Evolutionary conservation across 2,888 invertebrate species (phyloP), one percentile per base, ranked within the genome.

Genomic region (Lasioglossum malachurum): DNA sequence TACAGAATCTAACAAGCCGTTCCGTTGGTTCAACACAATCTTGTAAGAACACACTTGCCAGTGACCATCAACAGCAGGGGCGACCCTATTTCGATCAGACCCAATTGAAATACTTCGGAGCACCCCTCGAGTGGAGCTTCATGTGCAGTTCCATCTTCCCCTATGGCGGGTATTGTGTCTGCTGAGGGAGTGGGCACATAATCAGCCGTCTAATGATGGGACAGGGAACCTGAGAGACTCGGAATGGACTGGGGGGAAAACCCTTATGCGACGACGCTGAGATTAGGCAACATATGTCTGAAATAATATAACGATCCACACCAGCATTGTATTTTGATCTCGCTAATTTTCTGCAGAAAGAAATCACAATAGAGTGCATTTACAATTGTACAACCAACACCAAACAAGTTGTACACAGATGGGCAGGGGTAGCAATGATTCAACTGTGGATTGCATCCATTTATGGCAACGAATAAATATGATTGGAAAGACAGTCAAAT

Each of bases 1-100:
- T 31, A 64, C 16, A 31, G 31, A 31, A 64, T 64, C 64, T 31
- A 31, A 64, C 64, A 16, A 16, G 64, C 49, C 23, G 49, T 64
- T 64, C 49, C 49, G 49, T 64, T 64, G 64, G 64, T 64, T 64
- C 64, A 64, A 64, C 64, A 64, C 64, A 64, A 31, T 64, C 64
- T 64, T 64, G 31, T 64, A 64, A 64, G 64, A 64, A 31, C 64
- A 64, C 64, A 64, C 64, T 64, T 31, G 64, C 31, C 64, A 64
- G 31, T 41, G 69, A 12, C 35, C 67, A 67, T 69, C n/a, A n/a
- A 41, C 23, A 41, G 69, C n/a, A 53, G 19, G n/a, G 69, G 23
- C 35, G 23, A 69, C 35, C 38, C 38, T 23, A 69, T 69, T 69
- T 69, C 69, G 69, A 69, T 69, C 41, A n/a, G 23, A 69, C 35